Percentiles rank a stretch among this genome's conserved stretches.
These are phyloP conservation scores for Tetragnatha montana DNA, from an alignment of 2,888 invertebrate species.

Conservation along the genomic window DNA sequence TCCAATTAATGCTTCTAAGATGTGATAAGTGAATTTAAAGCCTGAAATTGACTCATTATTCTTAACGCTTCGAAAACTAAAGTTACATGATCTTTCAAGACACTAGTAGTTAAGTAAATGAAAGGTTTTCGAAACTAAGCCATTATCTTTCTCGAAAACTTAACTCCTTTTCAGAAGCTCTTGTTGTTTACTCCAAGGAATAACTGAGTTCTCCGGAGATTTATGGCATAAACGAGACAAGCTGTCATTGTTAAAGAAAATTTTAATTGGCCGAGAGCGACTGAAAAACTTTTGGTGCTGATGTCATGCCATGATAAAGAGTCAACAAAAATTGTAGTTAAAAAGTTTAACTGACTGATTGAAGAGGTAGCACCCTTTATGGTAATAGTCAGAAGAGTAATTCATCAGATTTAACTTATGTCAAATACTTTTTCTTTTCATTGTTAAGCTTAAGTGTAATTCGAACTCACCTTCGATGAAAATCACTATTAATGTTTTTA, in stretches of 20 bases:
- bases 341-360: no score
- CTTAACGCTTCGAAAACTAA: slow-evolving; percentile 49
- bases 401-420: no score
- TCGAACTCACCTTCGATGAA: no score
- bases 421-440: no score
- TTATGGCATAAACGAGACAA: slow-evolving; percentile 1
- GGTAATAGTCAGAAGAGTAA: no score
- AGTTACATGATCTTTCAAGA: slow-evolving; percentile 43
- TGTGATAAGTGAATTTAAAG: slow-evolving; percentile 41
- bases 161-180: slow-evolving; percentile 17
- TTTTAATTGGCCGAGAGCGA: slow-evolving; percentile 23
- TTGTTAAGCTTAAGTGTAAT: no score
- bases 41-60: slow-evolving; percentile 58
- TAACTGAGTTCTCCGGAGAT: slow-evolving; percentile 9
- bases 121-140: slow-evolving; percentile 38
- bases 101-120: slow-evolving; percentile 61
- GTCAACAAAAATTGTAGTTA: no score
- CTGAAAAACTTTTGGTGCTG: no score
- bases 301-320: no score
- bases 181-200: slow-evolving; percentile 1
- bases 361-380: no score
- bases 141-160: slow-evolving; percentile 37
- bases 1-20: slow-evolving; percentile 53
- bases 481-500: no score
- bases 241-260: slow-evolving; percentile 6